Base-by-base conservation (phyloP, 2,113 vertebrate species). In the Hirundichthys speculiger region DNA sequence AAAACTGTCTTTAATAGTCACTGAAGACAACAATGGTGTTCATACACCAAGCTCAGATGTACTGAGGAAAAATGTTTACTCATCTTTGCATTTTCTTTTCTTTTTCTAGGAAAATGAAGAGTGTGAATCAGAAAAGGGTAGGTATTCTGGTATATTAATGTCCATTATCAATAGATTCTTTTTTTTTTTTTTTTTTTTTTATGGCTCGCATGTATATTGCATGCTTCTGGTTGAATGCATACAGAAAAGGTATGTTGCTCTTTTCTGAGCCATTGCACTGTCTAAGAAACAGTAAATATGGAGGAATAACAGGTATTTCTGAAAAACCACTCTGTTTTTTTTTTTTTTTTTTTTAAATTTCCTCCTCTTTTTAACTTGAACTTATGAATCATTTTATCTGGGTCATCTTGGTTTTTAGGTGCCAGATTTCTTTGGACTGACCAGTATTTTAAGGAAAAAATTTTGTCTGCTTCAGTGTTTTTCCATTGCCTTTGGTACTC, bases 111-210 rank as follows among this genome's bases (percentile, higher is more conserved):
- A 97, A 49, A 91, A 89, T 41, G 96, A 98, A 82, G 96, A 96
- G 78, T 94, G 94, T 85, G 96, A 96, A 86, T 94, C 93, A 86
- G 96, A 97, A 88, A 97, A 95, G 94, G 97, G 97, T 99, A 98
- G 93, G 96, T 94, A 90, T 90, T 30, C 59, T 43, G 34, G 21
- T 42, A 45, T 10, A 64, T 25, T 47, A 45, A 58, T 61, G 51
- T 20, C 70, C 73, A 73, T 81, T 22, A 39, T n/a, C 15, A 40
- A 41, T 46, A 41, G 40, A 48, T 49, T 16, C 22, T 27, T 71
- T 38, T 47, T 49, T 57, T 63, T 40, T 10, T 14, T 43, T 41
- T 68, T 45, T 42, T 73, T 48, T 48, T 57, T 68, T 75, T 25
- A 51, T 27, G 45, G 20, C 13, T n/a, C 43, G 2, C 4, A 11